Evolutionary conservation across 2,888 invertebrate species (phyloP).

Genomic region (Synergus japonicus): DNA sequence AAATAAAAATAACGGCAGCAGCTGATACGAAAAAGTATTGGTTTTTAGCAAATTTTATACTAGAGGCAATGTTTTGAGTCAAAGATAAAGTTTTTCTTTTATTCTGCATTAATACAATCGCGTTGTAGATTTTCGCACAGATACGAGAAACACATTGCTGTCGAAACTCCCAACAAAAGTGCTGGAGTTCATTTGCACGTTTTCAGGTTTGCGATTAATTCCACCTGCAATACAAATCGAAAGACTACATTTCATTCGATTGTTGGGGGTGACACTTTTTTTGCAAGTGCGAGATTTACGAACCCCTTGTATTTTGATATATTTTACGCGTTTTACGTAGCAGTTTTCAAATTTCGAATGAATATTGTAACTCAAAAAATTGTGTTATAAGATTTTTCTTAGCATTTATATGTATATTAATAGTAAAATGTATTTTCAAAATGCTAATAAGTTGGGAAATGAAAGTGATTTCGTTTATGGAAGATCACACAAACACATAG

Average conservation of each 20-base stretch:
- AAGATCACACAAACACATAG: background rate
- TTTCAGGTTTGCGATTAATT: constrained; percentile 23
- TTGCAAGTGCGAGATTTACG: background rate
- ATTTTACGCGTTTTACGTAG: background rate
- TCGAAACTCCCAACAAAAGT: constrained; percentile 17
- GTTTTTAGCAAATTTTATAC: constrained; percentile 32
- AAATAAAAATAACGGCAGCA: constrained; percentile 17
- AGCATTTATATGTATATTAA: no score
- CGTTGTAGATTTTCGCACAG: background rate
- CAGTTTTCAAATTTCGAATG: background rate
- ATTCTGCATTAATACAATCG: constrained; percentile 30
- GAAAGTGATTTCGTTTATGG: no score
- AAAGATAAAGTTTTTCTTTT: constrained; percentile 11
- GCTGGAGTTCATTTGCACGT: constrained; percentile 33
- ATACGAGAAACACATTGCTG: constrained; percentile 35
- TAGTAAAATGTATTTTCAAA: no score
- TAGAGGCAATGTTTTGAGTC: constrained; percentile 30
- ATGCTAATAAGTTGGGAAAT: no score
- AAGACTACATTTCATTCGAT: constrained; percentile 27
- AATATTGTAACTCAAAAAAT: background rate
- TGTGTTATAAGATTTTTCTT: no score
- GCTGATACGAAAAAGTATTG: background rate
- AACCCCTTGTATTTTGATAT: background rate
- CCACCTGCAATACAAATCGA: constrained; percentile 24
- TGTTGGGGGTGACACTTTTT: constrained; percentile 1